Base-by-base conservation (phyloP, 1,140 invertebrate species). In the Apocrypta bakeri region DNA sequence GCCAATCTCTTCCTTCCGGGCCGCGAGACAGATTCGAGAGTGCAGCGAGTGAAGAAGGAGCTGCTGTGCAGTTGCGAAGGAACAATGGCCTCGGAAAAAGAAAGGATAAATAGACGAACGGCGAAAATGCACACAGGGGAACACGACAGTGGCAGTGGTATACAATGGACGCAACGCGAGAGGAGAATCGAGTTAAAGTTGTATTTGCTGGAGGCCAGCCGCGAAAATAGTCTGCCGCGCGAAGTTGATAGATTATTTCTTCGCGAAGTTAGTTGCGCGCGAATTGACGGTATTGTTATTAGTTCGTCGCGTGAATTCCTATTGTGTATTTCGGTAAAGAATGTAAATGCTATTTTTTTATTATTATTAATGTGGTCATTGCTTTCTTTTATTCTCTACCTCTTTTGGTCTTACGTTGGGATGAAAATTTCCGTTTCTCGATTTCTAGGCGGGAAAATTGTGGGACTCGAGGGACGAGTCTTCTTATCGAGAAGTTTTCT, bases 1-100 rank as follows among this genome's bases (percentile, higher is more conserved):
- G 21, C 21, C 63, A 81, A 81, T 81, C 79, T 75, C 72, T 61
- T 79, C n/a, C 48, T 80, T 73, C 79, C 69, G 24, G 69, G 17
- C 56, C 2, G 37, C 25, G 72, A 75, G 61, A 29, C 37, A 75
- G 79, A 73, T 73, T 80, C 56, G 69, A 31, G 33, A n/a, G 25
- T 27, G 21, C 31, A 37, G n/a, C 3, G 42, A 17, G 2, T 17
- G 42, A 56, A 56, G 48, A 56, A 56, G 48, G 2, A 21, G 21
- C 48, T 6, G 48, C 17, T 56, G 48, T 48, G 33, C 33, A 37
- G 33, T 37, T 56, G 21, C 48, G 17, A 0, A 48, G 79, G 78
- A 81, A 75, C 72, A 75, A 68, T 37, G 24, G 61, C 12, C 29
- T 12, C 29, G 29, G 64, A n/a, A 33, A n/a, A 72, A 72, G 37